Percentiles rank a stretch among this genome's conserved stretches.
Evolutionary conservation across 2,113 vertebrate species (phyloP).

Genomic region (Stegastes partitus): DNA sequence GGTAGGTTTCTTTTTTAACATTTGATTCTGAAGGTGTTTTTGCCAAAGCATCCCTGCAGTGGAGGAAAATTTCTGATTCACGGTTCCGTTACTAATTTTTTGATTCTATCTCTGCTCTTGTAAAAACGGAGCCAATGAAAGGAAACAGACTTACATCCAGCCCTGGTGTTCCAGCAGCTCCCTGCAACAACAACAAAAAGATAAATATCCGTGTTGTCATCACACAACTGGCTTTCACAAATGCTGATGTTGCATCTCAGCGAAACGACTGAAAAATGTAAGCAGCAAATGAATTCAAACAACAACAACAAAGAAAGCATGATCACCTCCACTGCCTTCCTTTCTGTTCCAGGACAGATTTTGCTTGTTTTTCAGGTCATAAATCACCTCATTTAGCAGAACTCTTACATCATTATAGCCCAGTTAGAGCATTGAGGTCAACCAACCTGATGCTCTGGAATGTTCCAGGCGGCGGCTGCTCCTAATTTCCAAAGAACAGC

Average conservation of each 20-base stretch:
- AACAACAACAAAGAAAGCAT: too few species aligned
- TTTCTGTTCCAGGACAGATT: too few species aligned
- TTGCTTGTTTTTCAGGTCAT: too few species aligned
- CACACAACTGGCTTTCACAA: not conserved
- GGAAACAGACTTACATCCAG: slow-evolving; percentile 92
- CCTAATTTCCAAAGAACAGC: too few species aligned
- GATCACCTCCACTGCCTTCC: too few species aligned
- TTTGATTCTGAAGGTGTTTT: slow-evolving; percentile 1
- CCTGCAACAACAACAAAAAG: slow-evolving; percentile 84
- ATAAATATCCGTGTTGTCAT: not conserved
- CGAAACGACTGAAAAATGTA: too few species aligned
- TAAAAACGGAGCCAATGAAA: slow-evolving; percentile 1
- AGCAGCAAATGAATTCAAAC: too few species aligned
- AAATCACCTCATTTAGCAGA: too few species aligned
- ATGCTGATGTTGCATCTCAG: not conserved
- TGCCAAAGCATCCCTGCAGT: not conserved
- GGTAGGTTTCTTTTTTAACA: not conserved
- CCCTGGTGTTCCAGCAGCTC: slow-evolving; percentile 95
- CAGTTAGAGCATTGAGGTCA: too few species aligned
- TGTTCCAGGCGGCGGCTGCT: too few species aligned
- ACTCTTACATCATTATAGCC: too few species aligned
- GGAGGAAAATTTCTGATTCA: not conserved
- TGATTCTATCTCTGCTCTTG: not conserved
- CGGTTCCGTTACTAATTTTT: not conserved
- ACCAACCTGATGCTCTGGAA: too few species aligned